Evolutionary conservation across 2,888 invertebrate species (phyloP).

Genomic region (Timema podura): DNA sequence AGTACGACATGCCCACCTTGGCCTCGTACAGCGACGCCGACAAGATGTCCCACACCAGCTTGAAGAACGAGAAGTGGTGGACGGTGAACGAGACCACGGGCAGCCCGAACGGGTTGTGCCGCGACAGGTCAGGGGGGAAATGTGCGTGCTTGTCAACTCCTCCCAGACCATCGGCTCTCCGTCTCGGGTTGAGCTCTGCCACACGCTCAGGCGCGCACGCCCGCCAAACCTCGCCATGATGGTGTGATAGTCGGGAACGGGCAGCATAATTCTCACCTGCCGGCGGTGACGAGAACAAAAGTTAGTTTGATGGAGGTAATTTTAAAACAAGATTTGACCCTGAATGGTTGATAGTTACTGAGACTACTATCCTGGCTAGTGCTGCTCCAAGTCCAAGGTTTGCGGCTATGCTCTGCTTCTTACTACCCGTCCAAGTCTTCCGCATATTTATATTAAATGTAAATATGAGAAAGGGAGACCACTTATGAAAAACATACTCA

Average conservation of each 20-base stretch:
- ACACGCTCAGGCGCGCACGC: slow-evolving; percentile 32
- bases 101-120: slow-evolving; percentile 21
- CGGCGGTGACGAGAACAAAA: too few relatives aligned
- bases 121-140: slow-evolving; percentile 13
- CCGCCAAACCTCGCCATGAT: slow-evolving; percentile 29
- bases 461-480: too few relatives aligned
- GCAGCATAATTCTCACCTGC: slow-evolving; percentile 32
- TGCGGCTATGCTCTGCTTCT: too few relatives aligned
- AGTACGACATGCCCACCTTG: slow-evolving; percentile 37
- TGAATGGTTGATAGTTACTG: too few relatives aligned
- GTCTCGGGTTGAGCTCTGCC: slow-evolving; percentile 35
- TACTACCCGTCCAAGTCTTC: too few relatives aligned
- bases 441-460: too few relatives aligned
- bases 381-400: too few relatives aligned
- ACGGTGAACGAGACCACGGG: slow-evolving; percentile 35
- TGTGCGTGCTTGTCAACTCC: slow-evolving; percentile 29
- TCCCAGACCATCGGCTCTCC: slow-evolving; percentile 34
- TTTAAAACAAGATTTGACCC: too few relatives aligned
- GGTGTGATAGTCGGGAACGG: slow-evolving; percentile 36
- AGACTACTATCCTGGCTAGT: too few relatives aligned
- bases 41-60: slow-evolving; percentile 38
- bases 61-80: slow-evolving; percentile 38
- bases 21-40: slow-evolving; percentile 34
- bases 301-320: too few relatives aligned
- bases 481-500: too few relatives aligned